phyloP scores from a whole-genome alignment of 1,140 invertebrate genomes.

The Drosophila tsacasi region DNA sequence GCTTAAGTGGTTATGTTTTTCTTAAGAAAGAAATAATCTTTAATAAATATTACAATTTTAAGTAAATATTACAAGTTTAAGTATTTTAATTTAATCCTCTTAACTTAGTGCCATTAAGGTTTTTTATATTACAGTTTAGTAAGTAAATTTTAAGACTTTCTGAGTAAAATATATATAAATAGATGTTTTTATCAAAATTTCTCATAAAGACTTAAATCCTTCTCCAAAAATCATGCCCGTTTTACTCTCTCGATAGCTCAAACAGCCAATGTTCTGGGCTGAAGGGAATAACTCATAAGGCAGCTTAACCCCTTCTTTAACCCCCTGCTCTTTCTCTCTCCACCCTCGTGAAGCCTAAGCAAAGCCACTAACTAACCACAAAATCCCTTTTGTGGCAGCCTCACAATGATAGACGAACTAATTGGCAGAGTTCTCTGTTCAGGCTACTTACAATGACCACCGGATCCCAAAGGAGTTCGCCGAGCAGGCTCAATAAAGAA shows the following conservation, averaged over 20 bases:
- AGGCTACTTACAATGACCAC: conserved; percentile 51
- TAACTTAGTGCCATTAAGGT: too few relatives aligned
- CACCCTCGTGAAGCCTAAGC: conserved; percentile 21
- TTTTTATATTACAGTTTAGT: neutral
- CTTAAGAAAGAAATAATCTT: neutral
- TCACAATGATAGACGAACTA: conserved; percentile 60
- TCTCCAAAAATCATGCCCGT: neutral
- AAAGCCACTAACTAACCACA: conserved; percentile 74
- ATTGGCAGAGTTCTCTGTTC: conserved; percentile 61
- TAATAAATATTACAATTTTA: neutral
- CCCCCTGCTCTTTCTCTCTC: conserved; percentile 1
- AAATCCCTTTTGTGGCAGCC: conserved; percentile 61
- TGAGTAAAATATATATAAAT: too few relatives aligned
- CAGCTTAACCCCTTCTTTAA: conserved; percentile 29
- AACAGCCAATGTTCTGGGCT: neutral
- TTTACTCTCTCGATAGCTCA: neutral
- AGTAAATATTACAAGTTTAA: neutral
- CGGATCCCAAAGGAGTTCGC: conserved; percentile 44
- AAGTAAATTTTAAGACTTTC: neutral
- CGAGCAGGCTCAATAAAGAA: conserved; percentile 75
- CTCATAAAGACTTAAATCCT: neutral
- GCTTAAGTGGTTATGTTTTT: neutral
- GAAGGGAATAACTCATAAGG: conserved; percentile 17
- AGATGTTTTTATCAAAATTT: neutral
- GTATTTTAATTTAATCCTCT: neutral